Evolutionary conservation across 1,140 invertebrate species (phyloP), one percentile per base, ranked within the genome.

Genomic region (Diachasma alloeum): DNA sequence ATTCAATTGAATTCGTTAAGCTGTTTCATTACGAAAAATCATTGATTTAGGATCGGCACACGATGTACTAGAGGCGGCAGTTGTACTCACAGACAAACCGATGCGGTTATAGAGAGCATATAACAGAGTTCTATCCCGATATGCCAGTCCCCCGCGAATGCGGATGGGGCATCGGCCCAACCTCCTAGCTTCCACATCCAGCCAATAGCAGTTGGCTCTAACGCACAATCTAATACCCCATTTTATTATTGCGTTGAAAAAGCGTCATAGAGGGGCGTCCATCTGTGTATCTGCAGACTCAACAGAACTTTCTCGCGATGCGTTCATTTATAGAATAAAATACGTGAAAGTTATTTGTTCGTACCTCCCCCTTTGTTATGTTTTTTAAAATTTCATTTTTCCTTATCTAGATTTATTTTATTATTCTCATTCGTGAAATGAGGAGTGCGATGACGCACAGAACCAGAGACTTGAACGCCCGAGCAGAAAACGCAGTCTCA

Each of bases 211-310:
- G 69, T 69, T 5, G n/a, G 31, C 69, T 71, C 74, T 76, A 63
- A 76, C 68, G 46, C 68, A 76, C 74, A 63, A 70, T 75, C 74
- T 75, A 75, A 75, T 74, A 13, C 70, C 24, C 26, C 70, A 56
- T 36, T 11, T 31, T 48, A 53, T 75, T 39, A n/a, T 63, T 75
- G 39, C 37, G 17, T 24, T 63, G 59, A 31, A 63, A 63, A 63
- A 63, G 24, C 22, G 59, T 63, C 59, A 11, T 19, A 63, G 59
- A 26, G 24, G 24, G 59, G 59, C 59, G 24, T 63, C 24, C 24
- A n/a, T 56, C 48, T 19, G 24, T 24, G 59, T 63, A 15, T 26
- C 6, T 26, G 4, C 53, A 59, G 75, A 42, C 59, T 39, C 48
- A 72, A 72, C 66, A 42, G 72, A 63, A 44, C 53, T 59, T 70